Evolutionary conservation across 1,140 invertebrate species (phyloP).

Genomic region (Acromyrmex heyeri): DNA sequence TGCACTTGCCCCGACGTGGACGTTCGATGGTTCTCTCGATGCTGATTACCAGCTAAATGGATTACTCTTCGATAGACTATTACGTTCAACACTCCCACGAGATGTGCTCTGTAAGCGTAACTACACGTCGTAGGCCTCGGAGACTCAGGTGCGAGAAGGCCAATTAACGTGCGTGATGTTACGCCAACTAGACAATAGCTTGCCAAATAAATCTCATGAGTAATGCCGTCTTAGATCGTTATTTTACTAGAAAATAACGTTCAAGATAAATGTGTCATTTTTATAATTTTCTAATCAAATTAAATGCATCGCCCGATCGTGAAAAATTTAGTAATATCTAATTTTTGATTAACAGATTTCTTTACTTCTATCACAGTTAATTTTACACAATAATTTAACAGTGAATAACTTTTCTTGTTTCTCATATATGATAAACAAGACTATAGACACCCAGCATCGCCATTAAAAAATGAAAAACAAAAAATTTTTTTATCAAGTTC

Average conservation of each 20-base stretch:
- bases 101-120: slow-evolving; percentile 35
- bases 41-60: slow-evolving; percentile 79
- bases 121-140: slow-evolving; percentile 29
- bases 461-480: not conserved
- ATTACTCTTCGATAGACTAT: slow-evolving; percentile 80
- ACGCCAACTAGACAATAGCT: not conserved
- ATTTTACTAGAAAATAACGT: not conserved
- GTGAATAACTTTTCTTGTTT: not conserved
- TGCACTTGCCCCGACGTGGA: slow-evolving; percentile 16
- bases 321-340: not conserved
- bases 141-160: slow-evolving; percentile 69
- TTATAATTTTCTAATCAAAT: not conserved
- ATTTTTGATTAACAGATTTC: not conserved
- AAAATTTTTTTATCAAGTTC: not conserved
- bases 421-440: not conserved
- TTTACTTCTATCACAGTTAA: not conserved
- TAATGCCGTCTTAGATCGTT: not conserved
- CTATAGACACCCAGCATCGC: not conserved
- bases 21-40: slow-evolving; percentile 61
- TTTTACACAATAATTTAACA: not conserved
- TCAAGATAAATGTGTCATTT: not conserved
- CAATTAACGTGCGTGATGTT: slow-evolving; percentile 33
- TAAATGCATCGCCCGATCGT: not conserved
- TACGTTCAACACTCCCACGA: slow-evolving; percentile 64
- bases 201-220: not conserved